These are phyloP conservation scores for Cryptosula pallasiana DNA, from an alignment of 2,888 invertebrate species.

Conservation along the genomic window DNA sequence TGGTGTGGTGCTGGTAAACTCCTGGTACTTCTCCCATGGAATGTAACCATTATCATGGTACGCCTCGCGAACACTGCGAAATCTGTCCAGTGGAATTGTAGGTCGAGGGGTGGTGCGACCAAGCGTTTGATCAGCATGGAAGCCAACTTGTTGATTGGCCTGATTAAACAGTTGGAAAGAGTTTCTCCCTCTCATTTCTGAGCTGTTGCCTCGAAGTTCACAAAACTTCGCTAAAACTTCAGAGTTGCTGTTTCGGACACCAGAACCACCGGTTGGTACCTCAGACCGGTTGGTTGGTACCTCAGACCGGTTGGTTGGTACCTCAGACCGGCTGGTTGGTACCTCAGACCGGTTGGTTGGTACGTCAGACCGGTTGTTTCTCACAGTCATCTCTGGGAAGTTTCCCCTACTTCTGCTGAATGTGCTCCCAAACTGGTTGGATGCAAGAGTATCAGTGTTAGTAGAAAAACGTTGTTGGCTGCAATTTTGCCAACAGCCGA, in stretches of 20 bases:
- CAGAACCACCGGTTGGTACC: not conserved
- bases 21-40: slow-evolving; percentile 18
- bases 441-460: not conserved
- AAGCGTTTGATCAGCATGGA: not conserved
- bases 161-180: not conserved
- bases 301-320: not conserved
- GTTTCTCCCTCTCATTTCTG: not conserved
- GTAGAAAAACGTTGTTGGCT: not conserved
- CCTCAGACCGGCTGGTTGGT: not conserved
- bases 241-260: not conserved
- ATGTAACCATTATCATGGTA: slow-evolving; percentile 14
- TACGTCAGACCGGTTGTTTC: not conserved
- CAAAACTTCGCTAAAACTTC: not conserved
- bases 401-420: too few species aligned
- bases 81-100: slow-evolving; percentile 10
- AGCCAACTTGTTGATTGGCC: not conserved
- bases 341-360: not conserved
- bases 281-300: not conserved
- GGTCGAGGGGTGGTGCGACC: slow-evolving; percentile 1
- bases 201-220: not conserved
- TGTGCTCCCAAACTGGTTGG: not conserved
- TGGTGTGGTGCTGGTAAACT: slow-evolving; percentile 9
- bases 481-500: not conserved
- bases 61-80: slow-evolving; percentile 1
- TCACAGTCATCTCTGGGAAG: too few species aligned